phyloP scores from a whole-genome alignment of 2,888 invertebrate species.

The Chalcosyrphus nemorum region DNA sequence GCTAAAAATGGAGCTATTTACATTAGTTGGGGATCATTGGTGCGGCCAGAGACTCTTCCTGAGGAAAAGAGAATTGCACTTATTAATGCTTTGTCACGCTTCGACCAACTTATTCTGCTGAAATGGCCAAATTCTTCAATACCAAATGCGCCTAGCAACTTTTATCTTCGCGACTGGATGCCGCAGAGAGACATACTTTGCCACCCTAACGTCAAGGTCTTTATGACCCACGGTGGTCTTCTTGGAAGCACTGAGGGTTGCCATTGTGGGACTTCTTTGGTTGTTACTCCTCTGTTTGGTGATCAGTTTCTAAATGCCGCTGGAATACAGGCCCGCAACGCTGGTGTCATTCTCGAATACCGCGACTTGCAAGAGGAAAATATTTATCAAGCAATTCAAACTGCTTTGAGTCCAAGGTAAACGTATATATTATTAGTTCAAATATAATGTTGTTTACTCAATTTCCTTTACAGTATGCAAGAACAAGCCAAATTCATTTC shows the following conservation, averaged over 20 bases:
- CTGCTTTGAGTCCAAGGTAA: slow-evolving; percentile 77
- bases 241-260: slow-evolving; percentile 86
- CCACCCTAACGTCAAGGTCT: slow-evolving; percentile 86
- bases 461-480: slow-evolving; percentile 27
- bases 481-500: slow-evolving; percentile 80
- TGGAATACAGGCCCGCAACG: slow-evolving; percentile 82
- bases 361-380: slow-evolving; percentile 82
- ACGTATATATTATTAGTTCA: neutral
- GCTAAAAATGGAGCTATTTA: slow-evolving; percentile 85
- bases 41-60: slow-evolving; percentile 84
- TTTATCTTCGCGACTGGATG: slow-evolving; percentile 86
- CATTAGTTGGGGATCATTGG: slow-evolving; percentile 88
- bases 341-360: slow-evolving; percentile 83
- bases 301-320: slow-evolving; percentile 85
- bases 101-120: slow-evolving; percentile 85
- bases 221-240: slow-evolving; percentile 88
- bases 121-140: slow-evolving; percentile 85
- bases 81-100: slow-evolving; percentile 83
- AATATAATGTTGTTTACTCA: neutral
- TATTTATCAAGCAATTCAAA: slow-evolving; percentile 82
- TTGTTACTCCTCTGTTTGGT: slow-evolving; percentile 86
- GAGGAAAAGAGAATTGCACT: slow-evolving; percentile 83
- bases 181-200: slow-evolving; percentile 88
- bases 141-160: slow-evolving; percentile 84
- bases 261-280: slow-evolving; percentile 85